Percentiles rank a stretch among this genome's conserved stretches.
Conservation (phyloP, 2,797 vertebrate genomes). For the Delichon dasypus region DNA sequence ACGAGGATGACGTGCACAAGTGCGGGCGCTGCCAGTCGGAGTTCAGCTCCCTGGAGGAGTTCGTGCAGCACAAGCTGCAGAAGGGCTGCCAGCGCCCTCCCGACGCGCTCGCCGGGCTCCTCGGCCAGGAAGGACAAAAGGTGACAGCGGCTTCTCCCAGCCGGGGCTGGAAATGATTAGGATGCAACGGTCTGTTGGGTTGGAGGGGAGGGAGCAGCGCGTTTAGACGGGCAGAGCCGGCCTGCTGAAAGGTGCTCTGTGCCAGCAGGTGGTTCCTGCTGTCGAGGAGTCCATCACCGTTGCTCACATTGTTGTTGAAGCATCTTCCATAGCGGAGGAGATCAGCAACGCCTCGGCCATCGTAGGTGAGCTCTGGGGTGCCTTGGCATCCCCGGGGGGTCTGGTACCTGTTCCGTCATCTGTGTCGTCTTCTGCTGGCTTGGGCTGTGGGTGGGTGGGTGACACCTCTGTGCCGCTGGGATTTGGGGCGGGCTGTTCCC, state of each 20-base stretch:
- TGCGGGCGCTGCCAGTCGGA: constrained; percentile 94
- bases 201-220: not conserved
- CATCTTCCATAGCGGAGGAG: constrained; percentile 71
- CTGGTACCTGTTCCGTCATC: fast-evolving
- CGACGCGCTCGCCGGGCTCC: constrained; percentile 53
- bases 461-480: fast-evolving
- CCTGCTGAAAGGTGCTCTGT: not conserved
- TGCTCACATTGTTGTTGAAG: constrained; percentile 79
- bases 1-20: constrained; percentile 88
- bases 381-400: fast-evolving
- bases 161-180: not conserved
- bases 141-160: not conserved
- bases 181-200: not conserved
- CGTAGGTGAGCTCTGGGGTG: constrained; percentile 66
- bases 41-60: constrained; percentile 91
- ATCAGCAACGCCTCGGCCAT: constrained; percentile 56
- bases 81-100: constrained; percentile 83
- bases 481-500: not conserved
- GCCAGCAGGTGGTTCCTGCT: constrained; percentile 66
- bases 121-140: constrained; percentile 64
- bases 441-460: fast-evolving
- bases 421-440: no score
- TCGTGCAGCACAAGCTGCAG: constrained; percentile 94
- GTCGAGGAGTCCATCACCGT: constrained; percentile 75
- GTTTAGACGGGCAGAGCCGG: not conserved